Base-by-base conservation (phyloP, 2,888 invertebrate genomes). In the Linyphia triangularis region DNA sequence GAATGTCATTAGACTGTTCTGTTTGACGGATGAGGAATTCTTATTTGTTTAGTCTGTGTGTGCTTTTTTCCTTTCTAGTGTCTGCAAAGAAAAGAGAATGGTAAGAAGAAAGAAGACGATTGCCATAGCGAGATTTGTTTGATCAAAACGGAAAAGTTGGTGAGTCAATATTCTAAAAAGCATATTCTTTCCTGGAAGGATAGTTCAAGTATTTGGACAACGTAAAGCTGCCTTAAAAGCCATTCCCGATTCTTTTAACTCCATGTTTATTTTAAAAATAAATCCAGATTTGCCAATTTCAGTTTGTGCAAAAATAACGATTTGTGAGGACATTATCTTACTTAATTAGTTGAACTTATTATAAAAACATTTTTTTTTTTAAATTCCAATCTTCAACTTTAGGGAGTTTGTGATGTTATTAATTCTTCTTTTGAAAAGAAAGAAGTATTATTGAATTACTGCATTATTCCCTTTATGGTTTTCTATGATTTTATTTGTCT, bases 121-220 rank as follows among this genome's bases (percentile, higher is more conserved):
- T 72, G 70, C 61, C 43, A 65, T 28, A 82, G 82, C 40, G 82
- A 82, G 82, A 72, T 82, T 72, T 82, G 82, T 72, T 82, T 82
- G 72, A 82, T 82, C 72, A 82, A 82, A 72, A 82, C 61, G 30
- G 72, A 72, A 37, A 72, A 59, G 61, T n/a, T 82, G 70, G 82
- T 72, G 28, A 82, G 82, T 59, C 65, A 63, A 59, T 30, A 69
- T 33, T 57, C 51, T 19, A 63, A 61, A 70, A 77, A 77, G 77
- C 77, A 63, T 63, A 33, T 61, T 24, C 28, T 37, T 61, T 63
- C 19, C 37, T 22, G 24, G 37, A 16, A 13, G 51, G 6, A 51
- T n/a, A 51, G 13, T 5, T n/a, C 5, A 16, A 16, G 51, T 51
- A n/a, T 16, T 51, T 51, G 16, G 51, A n/a, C n/a, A 51, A 13